Evolutionary conservation across 2,113 vertebrate genomes (phyloP), one percentile per base, ranked within the genome.

Genomic region (Hyaena hyaena): DNA sequence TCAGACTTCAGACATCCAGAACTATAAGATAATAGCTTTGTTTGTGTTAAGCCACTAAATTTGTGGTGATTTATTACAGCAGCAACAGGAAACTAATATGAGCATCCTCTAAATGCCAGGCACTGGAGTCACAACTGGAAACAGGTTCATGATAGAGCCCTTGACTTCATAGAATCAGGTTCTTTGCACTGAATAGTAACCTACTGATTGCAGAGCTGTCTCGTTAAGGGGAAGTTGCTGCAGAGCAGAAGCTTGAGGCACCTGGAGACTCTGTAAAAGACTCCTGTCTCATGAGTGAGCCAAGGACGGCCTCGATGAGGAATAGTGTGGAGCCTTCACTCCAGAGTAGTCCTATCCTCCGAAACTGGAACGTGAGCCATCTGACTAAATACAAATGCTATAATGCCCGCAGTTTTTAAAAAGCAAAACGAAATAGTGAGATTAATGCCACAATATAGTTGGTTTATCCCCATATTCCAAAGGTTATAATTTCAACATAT

Each of bases 401-500:
- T n/a, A 33, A 31, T 21, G 35, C 58, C 83, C 35, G 58, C 19
- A 8, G 61, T 96, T 73, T 83, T 83, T 24, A 15, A 39, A 76
- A 69, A 21, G 7, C 73, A 24, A 80, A 96, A 83, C 82, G 11
- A 11, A 26, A 24, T 21, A 89, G 55, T 48, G n/a, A 90, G 63
- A 74, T 50, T 86, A n/a, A 33, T 82, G 74, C 21, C 66, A 69
- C 7, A 24, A 10, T 63, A 26, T 50, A 15, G 81, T 92, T 93
- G 58, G 88, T 53, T 90, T 80, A 80, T 86, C 48, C 33, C 19
- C 0, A 4, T 66, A 76, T 88, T 63, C 55, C 68, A 68, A 86
- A 80, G 48, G 28, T n/a, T 84, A 69, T 35, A 35, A 80, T 95
- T 90, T 90, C 58, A 88, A 94, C 43, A 69, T 12, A 2, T 33